Base-by-base conservation (phyloP, 2,888 invertebrate genomes). In the Tiphia femorata region DNA sequence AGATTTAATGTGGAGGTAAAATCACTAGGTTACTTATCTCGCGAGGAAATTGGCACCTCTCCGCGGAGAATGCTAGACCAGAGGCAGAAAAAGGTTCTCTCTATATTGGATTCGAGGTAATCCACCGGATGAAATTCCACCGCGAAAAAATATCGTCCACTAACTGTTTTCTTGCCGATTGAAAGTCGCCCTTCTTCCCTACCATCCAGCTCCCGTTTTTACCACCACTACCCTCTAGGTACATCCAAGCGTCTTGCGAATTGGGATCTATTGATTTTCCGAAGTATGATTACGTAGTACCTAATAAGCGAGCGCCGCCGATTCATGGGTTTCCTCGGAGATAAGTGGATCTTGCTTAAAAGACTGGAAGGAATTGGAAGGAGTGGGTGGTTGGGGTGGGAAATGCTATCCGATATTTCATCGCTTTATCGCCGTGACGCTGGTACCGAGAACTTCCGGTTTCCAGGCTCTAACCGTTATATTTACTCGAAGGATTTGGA, bases 161-260 rank as follows among this genome's bases (percentile, higher is more conserved):
- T 67, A 67, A 67, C 67, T 58, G 67, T 62, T 64, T 64, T 52
- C 58, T 49, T 58, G 43, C 29, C 54, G 38, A 25, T 64, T 57
- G 51, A 63, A 62, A 60, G 58, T 55, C 43, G 29, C n/a, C n/a
- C n/a, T 51, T 47, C 35, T 47, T 17, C 19, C 12, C 48, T n/a
- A n/a, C n/a, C n/a, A n/a, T n/a, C n/a, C n/a, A n/a, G n/a, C n/a
- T n/a, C n/a, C n/a, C n/a, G n/a, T n/a, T n/a, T n/a, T n/a, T n/a
- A n/a, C n/a, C n/a, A n/a, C n/a, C n/a, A n/a, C n/a, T n/a, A n/a
- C n/a, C n/a, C n/a, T n/a, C n/a, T n/a, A n/a, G n/a, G n/a, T n/a
- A n/a, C n/a, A n/a, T n/a, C n/a, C n/a, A n/a, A n/a, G n/a, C n/a
- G n/a, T n/a, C n/a, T n/a, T n/a, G n/a, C n/a, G 33, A 33, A 58